phyloP scores from a whole-genome alignment of 2,888 invertebrate species.

The Paralinhomoeus sp. region DNA sequence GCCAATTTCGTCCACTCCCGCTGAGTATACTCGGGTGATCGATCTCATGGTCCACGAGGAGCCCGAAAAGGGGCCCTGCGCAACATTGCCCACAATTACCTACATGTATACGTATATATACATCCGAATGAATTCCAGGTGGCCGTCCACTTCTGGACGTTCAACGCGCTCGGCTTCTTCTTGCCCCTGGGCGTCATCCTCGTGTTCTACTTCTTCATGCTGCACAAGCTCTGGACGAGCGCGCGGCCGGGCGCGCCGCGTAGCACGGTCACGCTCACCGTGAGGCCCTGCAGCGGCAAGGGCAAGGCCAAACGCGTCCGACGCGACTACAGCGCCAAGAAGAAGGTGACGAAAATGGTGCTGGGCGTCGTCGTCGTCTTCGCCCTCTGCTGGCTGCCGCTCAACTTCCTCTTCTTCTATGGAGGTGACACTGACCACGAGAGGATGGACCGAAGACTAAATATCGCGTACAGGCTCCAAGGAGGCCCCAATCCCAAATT shows the following conservation, averaged over 20 bases:
- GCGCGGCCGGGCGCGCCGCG: neutral
- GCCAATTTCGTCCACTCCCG: slow-evolving; percentile 1
- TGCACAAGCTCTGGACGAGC: slow-evolving; percentile 52
- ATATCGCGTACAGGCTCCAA: no score
- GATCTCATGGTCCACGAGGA: no score
- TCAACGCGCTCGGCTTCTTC: slow-evolving; percentile 66
- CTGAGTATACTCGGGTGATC: no score
- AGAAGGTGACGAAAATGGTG: slow-evolving; percentile 71
- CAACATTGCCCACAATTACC: no score
- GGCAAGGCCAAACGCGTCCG: neutral
- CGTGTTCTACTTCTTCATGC: slow-evolving; percentile 65
- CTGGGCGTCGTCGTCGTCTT: slow-evolving; percentile 47
- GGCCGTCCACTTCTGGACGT: slow-evolving; percentile 40
- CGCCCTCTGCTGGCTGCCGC: slow-evolving; percentile 77
- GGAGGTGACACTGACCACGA: no score
- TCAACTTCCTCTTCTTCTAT: slow-evolving; percentile 43
- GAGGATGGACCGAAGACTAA: no score
- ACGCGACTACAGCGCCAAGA: slow-evolving; percentile 51
- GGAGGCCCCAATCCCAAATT: no score
- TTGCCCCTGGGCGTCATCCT: slow-evolving; percentile 63
- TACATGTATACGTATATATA: no score
- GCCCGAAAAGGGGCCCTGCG: no score
- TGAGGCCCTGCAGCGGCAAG: neutral
- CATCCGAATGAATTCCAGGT: no score
- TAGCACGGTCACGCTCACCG: neutral